Percentiles rank a stretch among this genome's conserved stretches.
Conservation (phyloP, 2,797 vertebrate species). For the Sphenodon punctatus region DNA sequence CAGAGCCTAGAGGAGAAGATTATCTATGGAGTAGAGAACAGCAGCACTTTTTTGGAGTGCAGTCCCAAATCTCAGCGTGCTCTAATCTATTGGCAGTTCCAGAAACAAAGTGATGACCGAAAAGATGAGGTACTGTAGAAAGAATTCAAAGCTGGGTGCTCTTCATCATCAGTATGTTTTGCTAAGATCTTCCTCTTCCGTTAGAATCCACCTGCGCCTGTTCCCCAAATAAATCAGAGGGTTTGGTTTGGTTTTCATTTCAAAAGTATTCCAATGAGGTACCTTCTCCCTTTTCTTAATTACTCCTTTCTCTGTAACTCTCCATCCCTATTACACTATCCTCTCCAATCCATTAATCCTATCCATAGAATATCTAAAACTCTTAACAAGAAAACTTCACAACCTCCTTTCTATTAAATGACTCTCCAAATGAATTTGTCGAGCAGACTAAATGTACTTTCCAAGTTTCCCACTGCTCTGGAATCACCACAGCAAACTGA, state of each 20-base stretch:
- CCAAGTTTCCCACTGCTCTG: neutral
- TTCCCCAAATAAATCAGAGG: neutral
- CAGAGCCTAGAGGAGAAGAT: conserved; percentile 87
- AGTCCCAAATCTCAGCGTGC: conserved; percentile 95
- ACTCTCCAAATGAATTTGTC: neutral
- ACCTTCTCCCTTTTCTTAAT: too few species aligned
- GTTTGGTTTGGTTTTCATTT: neutral
- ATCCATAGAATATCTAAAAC: neutral
- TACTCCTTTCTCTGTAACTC: too few species aligned
- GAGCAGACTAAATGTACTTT: neutral
- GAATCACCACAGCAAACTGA: too few species aligned
- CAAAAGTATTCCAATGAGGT: too few species aligned
- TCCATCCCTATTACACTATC: neutral
- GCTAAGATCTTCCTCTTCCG: neutral
- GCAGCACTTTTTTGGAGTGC: conserved; percentile 97
- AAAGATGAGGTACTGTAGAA: conserved; percentile 88
- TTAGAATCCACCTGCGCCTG: neutral
- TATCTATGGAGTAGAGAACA: conserved; percentile 97
- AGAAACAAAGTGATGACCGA: conserved; percentile 84
- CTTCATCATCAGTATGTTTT: too few species aligned
- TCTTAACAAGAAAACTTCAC: neutral
- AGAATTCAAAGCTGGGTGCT: neutral
- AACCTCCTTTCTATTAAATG: too few species aligned
- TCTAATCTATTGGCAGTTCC: conserved; percentile 93
- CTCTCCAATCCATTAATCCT: neutral